These are phyloP conservation scores for Hemicrepidius hirtus DNA, from an alignment of 2,888 invertebrate species.

Conservation along the genomic window DNA sequence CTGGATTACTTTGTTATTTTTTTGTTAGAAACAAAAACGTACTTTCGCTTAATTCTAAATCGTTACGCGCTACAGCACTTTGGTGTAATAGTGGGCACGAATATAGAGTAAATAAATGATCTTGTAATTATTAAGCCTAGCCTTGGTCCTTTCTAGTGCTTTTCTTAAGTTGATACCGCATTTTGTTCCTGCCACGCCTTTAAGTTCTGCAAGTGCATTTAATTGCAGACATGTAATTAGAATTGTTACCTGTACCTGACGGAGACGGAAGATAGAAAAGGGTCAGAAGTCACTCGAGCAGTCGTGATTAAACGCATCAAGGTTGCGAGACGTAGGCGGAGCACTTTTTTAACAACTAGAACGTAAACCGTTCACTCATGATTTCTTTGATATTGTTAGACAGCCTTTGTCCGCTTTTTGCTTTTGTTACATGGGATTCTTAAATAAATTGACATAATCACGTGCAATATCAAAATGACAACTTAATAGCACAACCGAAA, in stretches of 20 bases:
- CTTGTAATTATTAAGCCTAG: conserved; percentile 53
- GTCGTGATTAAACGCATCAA: conserved; percentile 57
- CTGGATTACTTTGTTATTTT: too few species aligned
- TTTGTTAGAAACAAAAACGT: conserved; percentile 6
- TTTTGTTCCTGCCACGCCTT: conserved; percentile 51
- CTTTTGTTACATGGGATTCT: neutral
- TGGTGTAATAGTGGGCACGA: conserved; percentile 39
- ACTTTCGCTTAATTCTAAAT: conserved; percentile 35
- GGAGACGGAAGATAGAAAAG: conserved; percentile 32
- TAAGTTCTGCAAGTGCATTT: conserved; percentile 51
- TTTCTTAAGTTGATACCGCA: conserved; percentile 51
- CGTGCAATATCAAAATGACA: neutral
- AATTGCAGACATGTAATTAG: conserved; percentile 37
- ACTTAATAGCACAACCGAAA: neutral
- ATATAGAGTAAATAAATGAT: conserved; percentile 46
- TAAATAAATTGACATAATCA: neutral
- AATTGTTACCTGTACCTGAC: conserved; percentile 22
- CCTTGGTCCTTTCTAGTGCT: conserved; percentile 59
- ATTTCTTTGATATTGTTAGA: conserved; percentile 30
- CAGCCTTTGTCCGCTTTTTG: neutral
- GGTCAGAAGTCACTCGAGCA: conserved; percentile 60
- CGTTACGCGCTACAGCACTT: conserved; percentile 48
- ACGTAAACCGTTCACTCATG: conserved; percentile 46
- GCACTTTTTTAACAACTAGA: conserved; percentile 40
- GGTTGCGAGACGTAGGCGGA: conserved; percentile 52